These are phyloP conservation scores for mouse (Mus musculus) DNA, from an alignment of 2,113 vertebrate species.

Conservation along the genomic window GRCm39 chr19:11748501-11749000, in stretches of 20 bases:
- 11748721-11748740: not conserved
- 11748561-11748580: not conserved
- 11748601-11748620: not conserved
- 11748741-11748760: not conserved
- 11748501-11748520: not conserved
- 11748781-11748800: not conserved
- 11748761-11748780: not conserved
- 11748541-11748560: constrained; percentile 12
- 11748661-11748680: not conserved
- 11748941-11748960: not conserved
- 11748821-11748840: not conserved
- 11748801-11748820: not conserved
- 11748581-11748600: not conserved
- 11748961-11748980: not conserved
- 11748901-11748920: not conserved
- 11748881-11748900: not conserved
- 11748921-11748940: not conserved
- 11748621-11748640: not conserved
- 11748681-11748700: not conserved
- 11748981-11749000: not conserved
- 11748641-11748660: not conserved
- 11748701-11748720: not conserved
- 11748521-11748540: not conserved
- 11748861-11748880: not conserved
- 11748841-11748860: not conserved